These are phyloP conservation scores for Xerus rutilus DNA, from an alignment of 2,797 vertebrate species.

Conservation along the genomic window DNA sequence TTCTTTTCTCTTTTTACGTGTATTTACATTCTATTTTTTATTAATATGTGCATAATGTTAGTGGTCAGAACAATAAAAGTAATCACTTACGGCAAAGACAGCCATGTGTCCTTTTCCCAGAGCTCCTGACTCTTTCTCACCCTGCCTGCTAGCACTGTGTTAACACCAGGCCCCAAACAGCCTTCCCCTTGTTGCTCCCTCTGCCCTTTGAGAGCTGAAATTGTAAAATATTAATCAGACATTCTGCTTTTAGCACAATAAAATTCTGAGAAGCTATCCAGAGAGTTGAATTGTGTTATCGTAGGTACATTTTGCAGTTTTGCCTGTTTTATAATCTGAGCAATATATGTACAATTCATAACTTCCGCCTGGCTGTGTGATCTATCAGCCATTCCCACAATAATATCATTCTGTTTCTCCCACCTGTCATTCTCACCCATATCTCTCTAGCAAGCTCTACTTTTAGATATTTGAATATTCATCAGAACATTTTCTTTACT, in stretches of 20 bases:
- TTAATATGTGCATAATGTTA: neutral
- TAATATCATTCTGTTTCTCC: neutral
- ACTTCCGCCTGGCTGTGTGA: neutral
- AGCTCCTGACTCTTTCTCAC: neutral
- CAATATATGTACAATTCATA: neutral
- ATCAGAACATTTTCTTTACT: neutral
- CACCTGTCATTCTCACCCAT: neutral
- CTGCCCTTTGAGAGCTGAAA: constrained; percentile 24
- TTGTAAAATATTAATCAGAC: constrained; percentile 66
- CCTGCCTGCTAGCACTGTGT: neutral
- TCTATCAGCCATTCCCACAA: neutral
- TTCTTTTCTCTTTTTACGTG: neutral
- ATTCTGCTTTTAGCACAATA: constrained; percentile 55
- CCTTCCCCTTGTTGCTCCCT: neutral
- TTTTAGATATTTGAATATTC: neutral
- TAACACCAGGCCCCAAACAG: neutral
- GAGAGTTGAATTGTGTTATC: constrained; percentile 15
- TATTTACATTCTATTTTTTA: constrained; percentile 23
- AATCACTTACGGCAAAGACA: neutral
- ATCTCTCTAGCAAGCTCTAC: neutral
- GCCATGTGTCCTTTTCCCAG: neutral
- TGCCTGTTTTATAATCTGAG: constrained; percentile 35
- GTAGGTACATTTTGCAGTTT: neutral
- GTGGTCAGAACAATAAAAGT: neutral
- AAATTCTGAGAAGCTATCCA: constrained; percentile 51